Conservation (phyloP, 2,888 invertebrate species). For the Himalopsyche tibetana region DNA sequence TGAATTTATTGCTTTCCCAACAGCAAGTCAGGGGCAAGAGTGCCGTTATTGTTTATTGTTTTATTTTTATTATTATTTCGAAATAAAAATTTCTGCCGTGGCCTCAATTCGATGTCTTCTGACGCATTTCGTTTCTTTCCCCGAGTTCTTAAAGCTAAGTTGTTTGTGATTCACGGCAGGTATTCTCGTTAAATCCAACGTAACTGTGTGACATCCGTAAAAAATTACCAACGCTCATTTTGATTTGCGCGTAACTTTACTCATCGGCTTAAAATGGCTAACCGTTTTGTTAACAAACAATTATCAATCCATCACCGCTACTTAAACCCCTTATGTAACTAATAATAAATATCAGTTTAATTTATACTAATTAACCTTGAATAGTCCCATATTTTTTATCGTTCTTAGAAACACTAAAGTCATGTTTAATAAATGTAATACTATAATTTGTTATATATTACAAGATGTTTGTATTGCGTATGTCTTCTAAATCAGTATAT, state of each 20-base stretch:
- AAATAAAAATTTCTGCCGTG: slow-evolving; percentile 43
- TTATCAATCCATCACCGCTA: no score
- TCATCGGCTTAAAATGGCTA: background rate
- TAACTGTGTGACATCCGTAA: slow-evolving; percentile 15
- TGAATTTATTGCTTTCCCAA: slow-evolving; percentile 3
- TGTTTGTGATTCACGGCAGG: slow-evolving; percentile 9
- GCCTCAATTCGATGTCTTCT: slow-evolving; percentile 53
- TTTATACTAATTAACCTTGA: no score
- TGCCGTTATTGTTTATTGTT: background rate
- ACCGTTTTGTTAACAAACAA: background rate
- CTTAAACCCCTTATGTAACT: no score
- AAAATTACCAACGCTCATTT: background rate
- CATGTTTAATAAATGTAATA: no score
- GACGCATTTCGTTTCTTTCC: slow-evolving; percentile 55
- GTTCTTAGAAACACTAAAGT: no score
- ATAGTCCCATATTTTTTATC: no score
- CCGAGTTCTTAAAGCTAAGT: background rate
- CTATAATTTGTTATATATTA: no score
- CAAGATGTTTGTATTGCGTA: no score
- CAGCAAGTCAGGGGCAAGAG: slow-evolving; percentile 11
- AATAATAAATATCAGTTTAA: no score
- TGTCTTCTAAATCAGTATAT: no score
- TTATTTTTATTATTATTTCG: background rate
- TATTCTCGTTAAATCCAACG: slow-evolving; percentile 10
- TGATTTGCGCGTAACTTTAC: background rate